A percentile compares a stretch with the other conserved stretches of the same genome.
Evolutionary conservation across 1,140 invertebrate species (phyloP).

Genomic region (Apis laboriosa): DNA sequence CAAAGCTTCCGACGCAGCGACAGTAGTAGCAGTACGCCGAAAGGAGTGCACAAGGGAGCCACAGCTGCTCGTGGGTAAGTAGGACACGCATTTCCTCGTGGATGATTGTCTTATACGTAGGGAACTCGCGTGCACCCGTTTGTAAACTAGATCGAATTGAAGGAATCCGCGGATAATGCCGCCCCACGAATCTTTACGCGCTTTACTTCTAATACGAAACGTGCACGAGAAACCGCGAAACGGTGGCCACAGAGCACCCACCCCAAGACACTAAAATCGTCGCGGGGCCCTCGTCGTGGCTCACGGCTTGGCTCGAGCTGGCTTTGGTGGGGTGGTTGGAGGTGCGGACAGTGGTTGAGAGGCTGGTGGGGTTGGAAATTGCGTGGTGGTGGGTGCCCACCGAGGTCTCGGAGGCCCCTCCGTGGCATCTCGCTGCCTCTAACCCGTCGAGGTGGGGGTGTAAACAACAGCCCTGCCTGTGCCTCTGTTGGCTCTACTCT

Average conservation of each 20-base stretch:
- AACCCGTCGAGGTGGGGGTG: conserved; percentile 78
- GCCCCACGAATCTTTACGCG: conserved; percentile 40
- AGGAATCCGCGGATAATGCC: conserved; percentile 9
- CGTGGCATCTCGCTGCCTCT: conserved; percentile 74
- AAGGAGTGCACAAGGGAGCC: conserved; percentile 45
- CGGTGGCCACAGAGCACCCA: conserved; percentile 78
- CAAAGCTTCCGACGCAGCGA: conserved; percentile 52
- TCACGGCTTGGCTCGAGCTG: conserved; percentile 76
- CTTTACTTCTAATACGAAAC: conserved; percentile 53
- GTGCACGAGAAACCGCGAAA: conserved; percentile 69
- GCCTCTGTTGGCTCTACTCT: conserved; percentile 65
- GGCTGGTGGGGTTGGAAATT: conserved; percentile 81
- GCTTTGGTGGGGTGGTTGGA: conserved; percentile 80
- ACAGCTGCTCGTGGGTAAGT: conserved; percentile 55
- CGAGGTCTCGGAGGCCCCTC: conserved; percentile 76
- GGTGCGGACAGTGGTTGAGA: conserved; percentile 81
- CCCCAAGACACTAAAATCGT: conserved; percentile 81
- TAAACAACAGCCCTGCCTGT: conserved; percentile 77
- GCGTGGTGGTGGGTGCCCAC: conserved; percentile 80
- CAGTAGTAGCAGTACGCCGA: conserved; percentile 59
- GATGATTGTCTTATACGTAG: conserved; percentile 5
- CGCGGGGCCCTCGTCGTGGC: conserved; percentile 79
- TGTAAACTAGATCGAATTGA: background rate
- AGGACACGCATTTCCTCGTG: conserved; percentile 52
- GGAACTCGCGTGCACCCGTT: conserved; percentile 31